These are phyloP conservation scores for Nyctalus aviator DNA, from an alignment of 2,797 vertebrate species.

Conservation along the genomic window DNA sequence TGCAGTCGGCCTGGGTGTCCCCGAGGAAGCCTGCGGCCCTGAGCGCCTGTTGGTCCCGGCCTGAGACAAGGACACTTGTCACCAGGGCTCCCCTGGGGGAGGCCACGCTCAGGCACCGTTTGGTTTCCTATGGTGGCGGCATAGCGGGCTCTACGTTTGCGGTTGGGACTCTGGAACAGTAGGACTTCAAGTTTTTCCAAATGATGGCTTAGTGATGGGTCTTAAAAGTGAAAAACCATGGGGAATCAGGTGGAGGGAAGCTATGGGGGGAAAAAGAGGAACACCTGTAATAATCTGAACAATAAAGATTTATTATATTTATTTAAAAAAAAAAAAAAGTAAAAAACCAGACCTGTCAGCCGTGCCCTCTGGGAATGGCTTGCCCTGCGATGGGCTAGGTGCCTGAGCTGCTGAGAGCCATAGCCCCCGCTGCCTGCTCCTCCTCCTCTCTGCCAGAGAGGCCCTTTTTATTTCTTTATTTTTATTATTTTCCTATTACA, in stretches of 20 bases:
- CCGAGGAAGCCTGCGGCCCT: rapidly evolving
- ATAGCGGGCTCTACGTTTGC: not conserved
- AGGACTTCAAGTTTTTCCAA: not conserved
- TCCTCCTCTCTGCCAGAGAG: not conserved
- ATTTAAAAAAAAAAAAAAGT: not conserved
- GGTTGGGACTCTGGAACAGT: not conserved
- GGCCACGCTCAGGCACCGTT: rapidly evolving
- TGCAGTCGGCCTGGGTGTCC: not conserved
- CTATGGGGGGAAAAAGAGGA: no score
- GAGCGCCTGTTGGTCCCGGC: not conserved
- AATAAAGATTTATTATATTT: no score
- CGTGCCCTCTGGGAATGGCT: not conserved
- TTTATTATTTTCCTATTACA: not conserved
- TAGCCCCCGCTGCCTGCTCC: not conserved
- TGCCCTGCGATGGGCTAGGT: not conserved
- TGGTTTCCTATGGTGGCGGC: not conserved
- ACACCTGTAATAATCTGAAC: no score
- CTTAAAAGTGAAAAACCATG: not conserved
- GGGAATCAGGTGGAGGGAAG: no score
- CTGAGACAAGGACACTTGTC: not conserved
- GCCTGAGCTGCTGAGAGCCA: not conserved
- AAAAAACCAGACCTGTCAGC: not conserved
- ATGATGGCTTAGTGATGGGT: not conserved
- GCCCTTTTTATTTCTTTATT: not conserved
- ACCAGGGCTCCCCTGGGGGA: not conserved